phyloP scores from a whole-genome alignment of 2,113 vertebrate genomes.

The Pluvianellus socialis region DNA sequence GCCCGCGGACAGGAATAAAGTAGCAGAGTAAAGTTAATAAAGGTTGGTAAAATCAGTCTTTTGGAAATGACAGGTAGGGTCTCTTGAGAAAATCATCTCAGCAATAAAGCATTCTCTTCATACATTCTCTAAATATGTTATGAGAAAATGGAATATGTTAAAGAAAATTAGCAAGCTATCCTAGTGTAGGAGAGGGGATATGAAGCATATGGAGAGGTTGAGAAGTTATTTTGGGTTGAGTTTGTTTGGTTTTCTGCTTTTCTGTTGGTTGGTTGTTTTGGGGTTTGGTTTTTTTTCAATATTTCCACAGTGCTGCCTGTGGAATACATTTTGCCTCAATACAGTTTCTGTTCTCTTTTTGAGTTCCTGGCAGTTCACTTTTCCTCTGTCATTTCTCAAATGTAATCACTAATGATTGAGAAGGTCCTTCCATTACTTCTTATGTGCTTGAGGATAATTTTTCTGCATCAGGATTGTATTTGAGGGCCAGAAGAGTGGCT shows the following conservation, averaged over 20 bases:
- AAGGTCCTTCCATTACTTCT: neutral
- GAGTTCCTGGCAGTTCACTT: neutral
- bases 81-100: neutral
- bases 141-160: neutral
- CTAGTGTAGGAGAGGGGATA: neutral
- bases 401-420: neutral
- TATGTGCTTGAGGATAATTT: neutral
- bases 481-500: neutral
- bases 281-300: neutral
- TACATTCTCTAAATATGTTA: neutral
- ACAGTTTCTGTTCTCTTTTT: neutral
- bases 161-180: neutral
- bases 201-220: neutral
- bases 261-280: neutral
- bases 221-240: fast-evolving
- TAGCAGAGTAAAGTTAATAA: neutral
- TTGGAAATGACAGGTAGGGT: neutral
- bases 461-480: neutral
- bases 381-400: neutral
- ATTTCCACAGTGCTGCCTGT: fast-evolving
- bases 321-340: neutral
- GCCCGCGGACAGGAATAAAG: neutral
- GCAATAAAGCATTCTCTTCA: neutral
- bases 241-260: neutral
- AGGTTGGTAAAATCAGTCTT: neutral